Evolutionary conservation across 2,888 invertebrate species (phyloP), one percentile per base, ranked within the genome.

Genomic region (Dasysyrphus tricinctus): DNA sequence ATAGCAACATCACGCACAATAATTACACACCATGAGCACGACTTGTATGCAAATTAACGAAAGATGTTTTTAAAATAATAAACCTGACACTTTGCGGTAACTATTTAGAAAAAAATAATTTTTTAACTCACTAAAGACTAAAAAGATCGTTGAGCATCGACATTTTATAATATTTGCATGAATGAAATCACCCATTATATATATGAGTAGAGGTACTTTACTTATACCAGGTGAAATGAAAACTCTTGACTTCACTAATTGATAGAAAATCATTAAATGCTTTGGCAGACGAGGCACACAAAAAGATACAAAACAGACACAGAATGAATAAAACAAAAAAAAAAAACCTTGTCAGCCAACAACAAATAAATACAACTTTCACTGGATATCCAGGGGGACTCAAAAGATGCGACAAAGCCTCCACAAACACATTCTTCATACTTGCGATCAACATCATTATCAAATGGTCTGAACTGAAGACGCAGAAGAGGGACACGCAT

Each of bases 171-270:
- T 37, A 24, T 59, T 69, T 51, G 44, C 73, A 54, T 74, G 69
- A 78, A 79, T 75, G 79, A 63, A 79, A 57, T 74, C 63, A 16
- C 39, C 24, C 51, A 51, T 7, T 37, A 39, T 3, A n/a, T 2
- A 61, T 14, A 2, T 24, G 24, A 3, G 24, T 24, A 24, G 2
- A 24, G 24, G 29, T 32, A n/a, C n/a, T 11, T 4, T 12, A 32
- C 32, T 14, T 8, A 54, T 0, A 11, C 3, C 19, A 69, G 19
- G 59, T 69, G 56, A 83, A 83, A 78, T 74, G 69, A 47, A 80
- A 80, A 80, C 76, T 76, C 72, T 24, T 73, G 72, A 61, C 29
- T 76, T 67, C 56, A 72, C 80, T 84, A 84, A 84, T 84, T 80
- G 72, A 84, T 80, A 76, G 80, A 80, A 84, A 72, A 84, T 72